Evolutionary conservation across 2,113 vertebrate species (phyloP).

Genomic region (Butorides virescens): DNA sequence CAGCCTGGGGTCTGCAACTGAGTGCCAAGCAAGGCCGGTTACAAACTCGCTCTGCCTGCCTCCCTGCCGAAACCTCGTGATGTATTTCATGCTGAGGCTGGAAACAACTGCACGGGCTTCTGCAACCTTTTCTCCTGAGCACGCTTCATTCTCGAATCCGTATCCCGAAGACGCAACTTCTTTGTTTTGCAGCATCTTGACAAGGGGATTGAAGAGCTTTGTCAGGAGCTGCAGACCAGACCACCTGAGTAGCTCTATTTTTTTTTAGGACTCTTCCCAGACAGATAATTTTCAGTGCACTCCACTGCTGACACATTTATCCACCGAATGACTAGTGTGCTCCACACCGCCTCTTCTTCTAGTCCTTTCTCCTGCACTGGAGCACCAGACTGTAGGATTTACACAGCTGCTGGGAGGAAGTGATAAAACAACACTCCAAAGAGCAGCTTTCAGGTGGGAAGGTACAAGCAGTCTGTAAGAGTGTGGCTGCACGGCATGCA

Average conservation of each 20-base stretch:
- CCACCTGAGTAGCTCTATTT: background rate
- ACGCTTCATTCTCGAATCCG: background rate
- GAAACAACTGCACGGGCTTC: background rate
- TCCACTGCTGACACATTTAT: background rate
- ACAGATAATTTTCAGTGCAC: background rate
- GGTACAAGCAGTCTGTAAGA: background rate
- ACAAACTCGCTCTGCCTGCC: background rate
- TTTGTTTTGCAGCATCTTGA: background rate
- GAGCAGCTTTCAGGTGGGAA: conserved; percentile 51
- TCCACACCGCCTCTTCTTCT: conserved; percentile 8
- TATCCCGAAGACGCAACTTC: background rate
- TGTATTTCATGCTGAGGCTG: background rate
- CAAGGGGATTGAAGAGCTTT: background rate
- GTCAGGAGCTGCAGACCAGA: background rate
- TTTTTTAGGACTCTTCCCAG: background rate
- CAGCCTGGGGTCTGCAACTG: background rate
- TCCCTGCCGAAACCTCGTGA: background rate
- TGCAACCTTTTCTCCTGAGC: background rate
- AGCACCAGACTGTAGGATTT: conserved; percentile 19
- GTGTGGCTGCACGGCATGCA: background rate
- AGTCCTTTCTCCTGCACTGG: background rate
- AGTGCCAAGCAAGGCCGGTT: background rate
- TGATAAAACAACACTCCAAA: conserved; percentile 11
- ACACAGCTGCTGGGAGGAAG: conserved; percentile 35
- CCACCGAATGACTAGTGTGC: background rate